Percentiles rank a stretch among this genome's conserved stretches.
Evolutionary conservation across 1,140 invertebrate genomes (phyloP).

Genomic region (Megathymus violae): DNA sequence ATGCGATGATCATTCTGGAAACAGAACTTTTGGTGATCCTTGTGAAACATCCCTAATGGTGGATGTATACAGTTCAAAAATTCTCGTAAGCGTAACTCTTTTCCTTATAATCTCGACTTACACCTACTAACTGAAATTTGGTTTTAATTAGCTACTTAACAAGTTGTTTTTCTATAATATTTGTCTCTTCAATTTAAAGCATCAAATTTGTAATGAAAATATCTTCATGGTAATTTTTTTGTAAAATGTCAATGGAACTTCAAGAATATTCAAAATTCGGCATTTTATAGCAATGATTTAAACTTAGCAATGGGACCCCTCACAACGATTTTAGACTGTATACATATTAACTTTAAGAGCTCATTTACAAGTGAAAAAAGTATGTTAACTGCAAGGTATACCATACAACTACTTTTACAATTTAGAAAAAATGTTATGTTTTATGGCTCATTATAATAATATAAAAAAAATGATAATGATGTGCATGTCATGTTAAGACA

Average conservation of each 20-base stretch:
- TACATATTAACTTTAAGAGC: not conserved
- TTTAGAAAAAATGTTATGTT: no score
- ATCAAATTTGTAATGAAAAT: not conserved
- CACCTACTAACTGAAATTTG: not conserved
- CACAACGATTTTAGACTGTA: not conserved
- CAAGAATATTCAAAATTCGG: no score
- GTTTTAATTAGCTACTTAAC: not conserved
- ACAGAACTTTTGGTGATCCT: not conserved
- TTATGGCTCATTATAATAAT: no score
- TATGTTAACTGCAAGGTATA: not conserved
- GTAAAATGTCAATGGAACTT: no score
- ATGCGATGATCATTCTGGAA: not conserved
- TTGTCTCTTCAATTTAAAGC: not conserved
- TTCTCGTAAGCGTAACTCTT: constrained; percentile 8
- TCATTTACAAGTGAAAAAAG: not conserved
- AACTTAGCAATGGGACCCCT: not conserved
- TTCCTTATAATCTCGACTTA: constrained; percentile 1
- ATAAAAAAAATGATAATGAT: no score
- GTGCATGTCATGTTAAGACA: no score
- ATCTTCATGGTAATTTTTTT: no score
- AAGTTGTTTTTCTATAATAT: not conserved
- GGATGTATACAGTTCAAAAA: constrained; percentile 11
- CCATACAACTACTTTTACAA: no score
- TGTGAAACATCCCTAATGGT: constrained; percentile 28
- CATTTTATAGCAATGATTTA: not conserved